Evolutionary conservation across 2,888 invertebrate species (phyloP).

Genomic region (Choreutis nemorana): DNA sequence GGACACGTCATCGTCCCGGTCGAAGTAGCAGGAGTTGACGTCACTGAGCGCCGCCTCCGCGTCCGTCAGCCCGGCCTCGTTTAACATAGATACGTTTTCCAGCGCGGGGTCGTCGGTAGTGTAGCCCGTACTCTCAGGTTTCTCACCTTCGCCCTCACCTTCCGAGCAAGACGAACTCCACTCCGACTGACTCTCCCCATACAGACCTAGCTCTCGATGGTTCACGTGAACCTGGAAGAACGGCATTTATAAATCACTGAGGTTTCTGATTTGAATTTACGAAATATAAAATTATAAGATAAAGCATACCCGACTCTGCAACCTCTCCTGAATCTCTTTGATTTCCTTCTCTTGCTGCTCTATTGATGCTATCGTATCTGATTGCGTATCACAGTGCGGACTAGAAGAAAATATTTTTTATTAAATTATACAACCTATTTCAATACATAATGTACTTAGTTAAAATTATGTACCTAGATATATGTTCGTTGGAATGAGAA

Average conservation of each 20-base stretch:
- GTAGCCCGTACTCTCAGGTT: slow-evolving; percentile 79
- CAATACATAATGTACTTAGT: background rate
- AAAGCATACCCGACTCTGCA: slow-evolving; percentile 41
- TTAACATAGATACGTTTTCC: slow-evolving; percentile 84
- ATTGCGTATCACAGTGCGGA: slow-evolving; percentile 33
- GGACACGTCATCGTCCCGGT: slow-evolving; percentile 79
- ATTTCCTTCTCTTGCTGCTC: slow-evolving; percentile 46
- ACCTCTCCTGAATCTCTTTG: slow-evolving; percentile 37
- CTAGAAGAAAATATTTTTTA: too few species aligned
- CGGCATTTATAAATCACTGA: background rate
- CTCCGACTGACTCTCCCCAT: slow-evolving; percentile 80
- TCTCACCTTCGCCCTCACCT: slow-evolving; percentile 56
- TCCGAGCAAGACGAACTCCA: slow-evolving; percentile 74
- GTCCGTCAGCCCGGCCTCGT: slow-evolving; percentile 86
- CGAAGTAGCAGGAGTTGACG: slow-evolving; percentile 83
- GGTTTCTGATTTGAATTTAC: background rate
- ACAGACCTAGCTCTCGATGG: slow-evolving; percentile 49
- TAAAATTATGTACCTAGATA: slow-evolving; percentile 20
- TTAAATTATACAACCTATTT: background rate
- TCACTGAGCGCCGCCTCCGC: slow-evolving; percentile 89
- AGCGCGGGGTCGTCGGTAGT: slow-evolving; percentile 88
- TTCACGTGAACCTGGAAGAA: slow-evolving; percentile 36
- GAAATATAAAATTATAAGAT: background rate
- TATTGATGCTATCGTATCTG: slow-evolving; percentile 25
- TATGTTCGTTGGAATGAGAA: slow-evolving; percentile 26